phyloP scores from a whole-genome alignment of 2,113 vertebrate species.

The Muntiacus muntjak region DNA sequence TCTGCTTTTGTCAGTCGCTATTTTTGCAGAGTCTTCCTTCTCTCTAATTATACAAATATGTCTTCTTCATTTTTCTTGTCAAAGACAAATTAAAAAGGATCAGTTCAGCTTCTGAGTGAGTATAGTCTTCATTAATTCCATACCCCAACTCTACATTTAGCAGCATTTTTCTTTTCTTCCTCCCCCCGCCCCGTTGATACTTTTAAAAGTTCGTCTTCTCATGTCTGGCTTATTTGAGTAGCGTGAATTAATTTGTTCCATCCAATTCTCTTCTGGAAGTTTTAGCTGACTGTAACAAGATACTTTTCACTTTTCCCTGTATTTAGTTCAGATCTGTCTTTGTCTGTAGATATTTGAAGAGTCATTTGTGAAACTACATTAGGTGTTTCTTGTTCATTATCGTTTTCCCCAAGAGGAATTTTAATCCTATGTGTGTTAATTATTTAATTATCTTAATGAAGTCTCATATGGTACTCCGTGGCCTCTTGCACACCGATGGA shows the following conservation, averaged over 20 bases:
- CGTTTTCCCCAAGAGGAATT: slow-evolving; percentile 60
- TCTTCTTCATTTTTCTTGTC: slow-evolving; percentile 73
- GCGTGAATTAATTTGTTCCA: slow-evolving; percentile 47
- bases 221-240: slow-evolving; percentile 42
- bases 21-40: slow-evolving; percentile 71
- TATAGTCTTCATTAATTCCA: slow-evolving; percentile 69
- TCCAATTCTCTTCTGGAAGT: slow-evolving; percentile 28
- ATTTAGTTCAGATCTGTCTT: slow-evolving; percentile 41
- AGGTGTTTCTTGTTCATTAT: slow-evolving; percentile 67
- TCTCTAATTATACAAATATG: slow-evolving; percentile 70
- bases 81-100: slow-evolving; percentile 72
- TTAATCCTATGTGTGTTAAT: slow-evolving; percentile 65
- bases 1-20: slow-evolving; percentile 64
- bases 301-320: slow-evolving; percentile 23
- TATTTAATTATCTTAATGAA: slow-evolving; percentile 72
- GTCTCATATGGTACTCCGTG: slow-evolving; percentile 40
- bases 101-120: slow-evolving; percentile 64
- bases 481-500: slow-evolving; percentile 41
- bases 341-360: slow-evolving; percentile 57
- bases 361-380: slow-evolving; percentile 65
- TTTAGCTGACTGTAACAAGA: slow-evolving; percentile 20
- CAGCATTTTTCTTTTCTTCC: slow-evolving; percentile 43
- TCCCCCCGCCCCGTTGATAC: not conserved
- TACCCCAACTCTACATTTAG: slow-evolving; percentile 55
- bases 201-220: slow-evolving; percentile 56